These are phyloP conservation scores for Xerus rutilus DNA, from an alignment of 2,797 vertebrate species.

Conservation along the genomic window DNA sequence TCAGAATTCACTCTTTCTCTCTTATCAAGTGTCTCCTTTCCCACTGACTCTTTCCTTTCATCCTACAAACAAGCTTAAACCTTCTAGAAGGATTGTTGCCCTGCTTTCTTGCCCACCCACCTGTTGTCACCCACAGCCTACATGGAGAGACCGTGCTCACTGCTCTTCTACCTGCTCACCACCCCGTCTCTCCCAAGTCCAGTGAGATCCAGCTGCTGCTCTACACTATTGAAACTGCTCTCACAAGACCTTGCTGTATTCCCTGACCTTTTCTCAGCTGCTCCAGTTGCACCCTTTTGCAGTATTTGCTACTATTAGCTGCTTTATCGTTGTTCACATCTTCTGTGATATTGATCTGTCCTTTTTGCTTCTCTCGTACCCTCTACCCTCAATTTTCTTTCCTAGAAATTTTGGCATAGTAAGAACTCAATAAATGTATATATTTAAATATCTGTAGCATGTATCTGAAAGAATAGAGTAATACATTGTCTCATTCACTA, in stretches of 20 bases:
- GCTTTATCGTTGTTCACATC: background rate
- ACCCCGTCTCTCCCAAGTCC: background rate
- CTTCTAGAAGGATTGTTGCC: background rate
- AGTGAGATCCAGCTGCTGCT: background rate
- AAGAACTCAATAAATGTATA: background rate
- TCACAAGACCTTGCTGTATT: background rate
- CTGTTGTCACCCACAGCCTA: no score
- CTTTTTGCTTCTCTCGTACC: background rate
- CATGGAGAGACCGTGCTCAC: background rate
- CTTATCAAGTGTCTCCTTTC: background rate
- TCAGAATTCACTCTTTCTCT: background rate
- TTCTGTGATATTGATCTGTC: background rate
- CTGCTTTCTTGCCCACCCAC: background rate
- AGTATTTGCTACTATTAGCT: background rate
- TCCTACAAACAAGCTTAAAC: background rate
- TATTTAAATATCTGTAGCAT: background rate
- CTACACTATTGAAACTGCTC: background rate
- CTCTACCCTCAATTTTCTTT: background rate
- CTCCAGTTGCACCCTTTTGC: background rate
- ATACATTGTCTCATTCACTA: background rate
- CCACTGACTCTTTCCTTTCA: background rate
- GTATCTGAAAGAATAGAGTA: slow-evolving; percentile 42
- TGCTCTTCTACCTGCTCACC: background rate
- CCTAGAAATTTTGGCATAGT: slow-evolving; percentile 9
- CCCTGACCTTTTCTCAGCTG: background rate